Evolutionary conservation across 2,888 invertebrate species (phyloP).

Genomic region (Agrotis exclamationis): DNA sequence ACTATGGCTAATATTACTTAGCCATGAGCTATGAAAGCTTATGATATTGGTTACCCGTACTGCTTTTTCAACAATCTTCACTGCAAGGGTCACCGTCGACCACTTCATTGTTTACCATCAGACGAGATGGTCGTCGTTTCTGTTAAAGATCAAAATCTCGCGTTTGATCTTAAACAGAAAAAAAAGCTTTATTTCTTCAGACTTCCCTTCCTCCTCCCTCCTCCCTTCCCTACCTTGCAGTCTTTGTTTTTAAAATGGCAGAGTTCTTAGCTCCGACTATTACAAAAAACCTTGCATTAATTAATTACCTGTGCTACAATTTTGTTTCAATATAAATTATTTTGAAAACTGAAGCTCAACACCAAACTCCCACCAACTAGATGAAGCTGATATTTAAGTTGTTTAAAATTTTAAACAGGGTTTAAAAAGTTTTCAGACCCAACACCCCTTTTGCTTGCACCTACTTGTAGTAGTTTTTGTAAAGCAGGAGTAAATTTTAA

Average conservation of each 20-base stretch:
- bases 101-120: no score
- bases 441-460: constrained; percentile 48
- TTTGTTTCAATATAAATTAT: constrained; percentile 28
- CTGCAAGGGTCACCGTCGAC: no score
- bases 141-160: no score
- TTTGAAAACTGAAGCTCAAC: constrained; percentile 22
- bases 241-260: not conserved
- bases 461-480: constrained; percentile 46
- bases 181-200: no score
- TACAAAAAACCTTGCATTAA: constrained; percentile 5
- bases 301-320: constrained; percentile 32
- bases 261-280: not conserved
- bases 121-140: no score
- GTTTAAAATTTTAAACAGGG: constrained; percentile 55
- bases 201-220: no score
- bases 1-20: no score
- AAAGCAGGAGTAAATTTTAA: constrained; percentile 55
- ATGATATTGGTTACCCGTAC: no score
- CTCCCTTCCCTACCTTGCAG: no score
- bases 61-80: no score
- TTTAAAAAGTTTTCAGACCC: constrained; percentile 56
- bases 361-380: constrained; percentile 35
- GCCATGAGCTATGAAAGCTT: no score
- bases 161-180: no score
- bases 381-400: constrained; percentile 58